Base-by-base conservation (phyloP, 2,888 invertebrate genomes). In the Brachyptera risi region DNA sequence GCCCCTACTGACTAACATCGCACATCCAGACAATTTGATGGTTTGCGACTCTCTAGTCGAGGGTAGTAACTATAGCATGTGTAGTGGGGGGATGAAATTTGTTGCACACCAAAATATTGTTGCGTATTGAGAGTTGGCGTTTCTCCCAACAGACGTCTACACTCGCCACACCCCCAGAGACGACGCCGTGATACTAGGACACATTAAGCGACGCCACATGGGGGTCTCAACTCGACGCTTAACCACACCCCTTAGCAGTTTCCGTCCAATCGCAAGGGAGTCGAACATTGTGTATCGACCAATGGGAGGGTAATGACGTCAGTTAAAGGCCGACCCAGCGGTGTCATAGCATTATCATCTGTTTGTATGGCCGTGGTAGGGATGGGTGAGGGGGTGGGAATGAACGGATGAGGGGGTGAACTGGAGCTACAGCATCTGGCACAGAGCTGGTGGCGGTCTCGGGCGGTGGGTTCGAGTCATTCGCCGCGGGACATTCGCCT, bases 31-130 rank as follows among this genome's bases (percentile, higher is more conserved):
- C 72, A 72, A 71, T 72, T 73, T 70, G 72, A 70, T 68, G 68
- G 69, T 69, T 69, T 71, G 67, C 68, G 67, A 73, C 75, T 79
- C 79, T 79, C 68, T 60, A 59, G 62, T 56, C 62, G 56, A 31
- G 63, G 72, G 70, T 69, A 70, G 68, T n/a, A n/a, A n/a, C n/a
- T n/a, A n/a, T n/a, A n/a, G n/a, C n/a, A n/a, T n/a, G n/a, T n/a
- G n/a, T n/a, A n/a, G n/a, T n/a, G n/a, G 58, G 59, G 56, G 58
- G 57, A 47, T 56, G 50, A 21, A 40, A 49, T 42, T 56, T 49
- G n/a, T 51, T 51, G 57, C 60, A 56, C 58, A 38, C 24, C 24
- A 57, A 58, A 51, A 42, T 58, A 58, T 58, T 51, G 61, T 51
- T 51, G 27, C 31, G 24, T 49, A 57, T 17, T 26, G 35, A 38